Conservation (phyloP, 2,113 vertebrate genomes). For the Formicarius rufipectus region DNA sequence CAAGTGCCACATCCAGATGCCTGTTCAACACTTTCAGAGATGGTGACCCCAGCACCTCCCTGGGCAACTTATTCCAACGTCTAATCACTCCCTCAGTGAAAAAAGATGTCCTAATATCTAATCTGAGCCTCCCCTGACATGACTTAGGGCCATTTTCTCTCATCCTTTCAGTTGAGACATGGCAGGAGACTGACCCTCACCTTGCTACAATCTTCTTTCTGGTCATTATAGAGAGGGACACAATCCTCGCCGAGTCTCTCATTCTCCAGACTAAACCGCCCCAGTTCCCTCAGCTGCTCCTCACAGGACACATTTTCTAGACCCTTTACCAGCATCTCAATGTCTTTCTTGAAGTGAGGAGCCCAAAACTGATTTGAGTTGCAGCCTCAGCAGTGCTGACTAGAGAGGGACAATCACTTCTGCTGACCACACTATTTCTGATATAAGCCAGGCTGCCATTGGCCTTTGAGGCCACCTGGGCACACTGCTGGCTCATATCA, state of each 20-base stretch:
- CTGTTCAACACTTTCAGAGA: not conserved
- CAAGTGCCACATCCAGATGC: not conserved
- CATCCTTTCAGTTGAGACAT: not conserved
- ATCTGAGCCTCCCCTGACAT: not conserved
- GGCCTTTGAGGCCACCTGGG: not conserved
- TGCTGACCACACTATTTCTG: not conserved
- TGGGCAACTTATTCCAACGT: not conserved
- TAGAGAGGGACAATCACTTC: not conserved
- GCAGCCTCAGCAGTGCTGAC: not conserved
- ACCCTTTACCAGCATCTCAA: not conserved
- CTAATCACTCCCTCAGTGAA: not conserved
- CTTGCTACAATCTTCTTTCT: not conserved
- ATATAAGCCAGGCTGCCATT: not conserved
- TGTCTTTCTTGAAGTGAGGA: too few species aligned
- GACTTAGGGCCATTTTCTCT: not conserved
- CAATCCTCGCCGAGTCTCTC: not conserved
- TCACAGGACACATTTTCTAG: not conserved
- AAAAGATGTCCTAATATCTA: not conserved
- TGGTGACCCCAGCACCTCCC: not conserved
- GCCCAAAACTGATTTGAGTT: not conserved
- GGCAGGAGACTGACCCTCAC: accelerated
- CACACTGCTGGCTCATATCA: not conserved
- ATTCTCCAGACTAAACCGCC: not conserved
- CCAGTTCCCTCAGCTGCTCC: not conserved
- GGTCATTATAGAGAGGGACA: not conserved